Base-by-base conservation (phyloP, 2,113 vertebrate genomes). In the Phycodurus eques region DNA sequence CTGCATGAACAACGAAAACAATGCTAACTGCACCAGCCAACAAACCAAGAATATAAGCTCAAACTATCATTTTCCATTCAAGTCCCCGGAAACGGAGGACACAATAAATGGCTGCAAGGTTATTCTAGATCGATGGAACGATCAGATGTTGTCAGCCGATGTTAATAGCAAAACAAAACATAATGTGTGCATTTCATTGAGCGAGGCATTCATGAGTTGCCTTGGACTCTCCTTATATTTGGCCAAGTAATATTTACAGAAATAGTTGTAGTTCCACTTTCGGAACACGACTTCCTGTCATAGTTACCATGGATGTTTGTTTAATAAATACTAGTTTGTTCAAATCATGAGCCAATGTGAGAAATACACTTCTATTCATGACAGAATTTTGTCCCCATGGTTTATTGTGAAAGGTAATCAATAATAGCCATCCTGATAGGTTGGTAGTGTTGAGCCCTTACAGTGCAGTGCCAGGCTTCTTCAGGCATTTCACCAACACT, bases 401-500 rank as follows among this genome's bases (percentile, higher is more conserved):
- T 20, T 53, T 19, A 20, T n/a, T 56, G 53, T 56, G n/a, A 56
- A 56, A 57, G n/a, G 10, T 27, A 5, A 57, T 13, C 54, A 57
- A 13, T 57, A 4, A 8, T 68, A 70, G 71, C 57, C 11, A 17
- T 74, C 46, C 22, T n/a, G 68, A 27, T 60, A 77, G 80, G 68
- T 76, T 61, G 72, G 70, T 72, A 73, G 53, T 64, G 70, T 57
- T 80, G 47, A 78, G 75, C 80, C 69, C 76, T 68, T 17, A 72
- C 73, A 60, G 73, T 72, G 73, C 74, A 65, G 80, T 75, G 80
- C 85, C 83, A 86, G 77, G 82, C 80, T 79, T 86, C 68, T 71
- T 87, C 68, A 1, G 87, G 81, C 80, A 85, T 88, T 81, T 87
- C 85, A 85, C 77, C 61, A 47, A 60, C 72, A 83, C 77, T 74